These are phyloP conservation scores for Littorina saxatilis DNA, from an alignment of 1,140 invertebrate species.

Conservation along the genomic window DNA sequence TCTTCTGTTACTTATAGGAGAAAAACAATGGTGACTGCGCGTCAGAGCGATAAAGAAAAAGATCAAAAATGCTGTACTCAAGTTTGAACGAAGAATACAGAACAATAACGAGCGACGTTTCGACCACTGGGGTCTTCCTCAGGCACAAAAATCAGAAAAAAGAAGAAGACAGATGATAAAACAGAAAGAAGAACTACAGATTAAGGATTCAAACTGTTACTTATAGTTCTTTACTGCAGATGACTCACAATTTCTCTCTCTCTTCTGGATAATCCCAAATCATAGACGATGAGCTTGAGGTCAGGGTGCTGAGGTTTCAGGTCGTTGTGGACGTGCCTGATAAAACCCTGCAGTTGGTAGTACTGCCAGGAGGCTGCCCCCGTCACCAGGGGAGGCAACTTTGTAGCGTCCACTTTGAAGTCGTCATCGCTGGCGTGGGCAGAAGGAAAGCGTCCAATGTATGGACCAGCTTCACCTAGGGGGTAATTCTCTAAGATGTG, in stretches of 20 bases:
- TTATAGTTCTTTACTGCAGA: too few species aligned
- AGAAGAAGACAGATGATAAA: too few species aligned
- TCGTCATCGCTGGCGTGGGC: constrained; percentile 46
- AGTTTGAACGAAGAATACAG: too few species aligned
- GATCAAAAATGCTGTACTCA: too few species aligned
- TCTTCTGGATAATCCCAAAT: constrained; percentile 57
- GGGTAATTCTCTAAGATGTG: constrained; percentile 57
- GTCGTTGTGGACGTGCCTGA: constrained; percentile 41
- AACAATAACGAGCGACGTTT: too few species aligned
- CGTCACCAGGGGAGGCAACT: constrained; percentile 62
- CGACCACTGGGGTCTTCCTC: too few species aligned
- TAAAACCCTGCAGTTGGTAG: constrained; percentile 44
- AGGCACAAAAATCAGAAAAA: too few species aligned
- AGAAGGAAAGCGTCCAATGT: constrained; percentile 58
- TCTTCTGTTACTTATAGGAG: too few species aligned
- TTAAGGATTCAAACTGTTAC: too few species aligned
- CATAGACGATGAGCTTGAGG: constrained; percentile 59
- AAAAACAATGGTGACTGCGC: too few species aligned
- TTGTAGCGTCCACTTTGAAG: constrained; percentile 43
- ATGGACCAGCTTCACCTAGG: constrained; percentile 59
- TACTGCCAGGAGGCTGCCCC: constrained; percentile 59
- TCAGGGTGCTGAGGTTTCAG: constrained; percentile 35
- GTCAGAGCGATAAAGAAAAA: too few species aligned
- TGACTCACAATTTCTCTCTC: constrained; percentile 59
- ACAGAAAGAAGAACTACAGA: too few species aligned